Evolutionary conservation across 2,888 invertebrate species (phyloP).

Genomic region (Sinentomon sp.): DNA sequence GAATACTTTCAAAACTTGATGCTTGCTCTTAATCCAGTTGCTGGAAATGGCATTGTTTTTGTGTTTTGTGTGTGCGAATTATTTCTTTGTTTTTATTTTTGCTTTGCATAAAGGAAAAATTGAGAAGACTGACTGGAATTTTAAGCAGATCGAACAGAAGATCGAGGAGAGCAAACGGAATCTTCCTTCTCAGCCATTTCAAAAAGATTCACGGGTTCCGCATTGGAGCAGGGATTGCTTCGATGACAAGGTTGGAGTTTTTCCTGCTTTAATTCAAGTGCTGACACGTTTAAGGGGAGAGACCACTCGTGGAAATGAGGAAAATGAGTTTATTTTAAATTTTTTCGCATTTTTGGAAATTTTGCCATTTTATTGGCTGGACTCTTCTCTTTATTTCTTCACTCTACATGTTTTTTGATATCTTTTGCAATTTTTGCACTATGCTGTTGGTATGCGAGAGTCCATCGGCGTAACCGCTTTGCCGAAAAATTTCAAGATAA

Average conservation of each 20-base stretch:
- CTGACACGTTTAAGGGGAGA: slow-evolving; percentile 12
- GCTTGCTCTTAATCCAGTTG: too few species aligned
- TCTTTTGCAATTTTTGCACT: too few species aligned
- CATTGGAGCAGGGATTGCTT: slow-evolving; percentile 68
- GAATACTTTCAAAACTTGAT: too few species aligned
- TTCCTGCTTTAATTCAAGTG: neutral
- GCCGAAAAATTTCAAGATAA: too few species aligned
- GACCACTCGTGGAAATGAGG: slow-evolving; percentile 6
- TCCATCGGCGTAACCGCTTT: too few species aligned
- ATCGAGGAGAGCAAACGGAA: slow-evolving; percentile 39
- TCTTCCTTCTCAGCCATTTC: slow-evolving; percentile 18
- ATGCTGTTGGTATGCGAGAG: too few species aligned
- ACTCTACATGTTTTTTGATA: too few species aligned
- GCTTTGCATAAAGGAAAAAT: slow-evolving; percentile 42
- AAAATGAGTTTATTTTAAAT: neutral
- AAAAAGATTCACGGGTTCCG: slow-evolving; percentile 43
- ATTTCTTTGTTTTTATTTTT: too few species aligned
- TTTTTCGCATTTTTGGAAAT: neutral
- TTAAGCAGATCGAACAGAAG: slow-evolving; percentile 66
- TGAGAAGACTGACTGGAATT: slow-evolving; percentile 69
- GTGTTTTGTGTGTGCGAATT: too few species aligned
- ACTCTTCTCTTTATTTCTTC: too few species aligned
- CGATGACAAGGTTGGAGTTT: slow-evolving; percentile 21
- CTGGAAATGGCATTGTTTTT: too few species aligned
- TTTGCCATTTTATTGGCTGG: neutral